Percentiles rank a stretch among this genome's conserved stretches.
phyloP scores from a whole-genome alignment of 1,140 invertebrate species.

The Drosophila albomicans region DNA sequence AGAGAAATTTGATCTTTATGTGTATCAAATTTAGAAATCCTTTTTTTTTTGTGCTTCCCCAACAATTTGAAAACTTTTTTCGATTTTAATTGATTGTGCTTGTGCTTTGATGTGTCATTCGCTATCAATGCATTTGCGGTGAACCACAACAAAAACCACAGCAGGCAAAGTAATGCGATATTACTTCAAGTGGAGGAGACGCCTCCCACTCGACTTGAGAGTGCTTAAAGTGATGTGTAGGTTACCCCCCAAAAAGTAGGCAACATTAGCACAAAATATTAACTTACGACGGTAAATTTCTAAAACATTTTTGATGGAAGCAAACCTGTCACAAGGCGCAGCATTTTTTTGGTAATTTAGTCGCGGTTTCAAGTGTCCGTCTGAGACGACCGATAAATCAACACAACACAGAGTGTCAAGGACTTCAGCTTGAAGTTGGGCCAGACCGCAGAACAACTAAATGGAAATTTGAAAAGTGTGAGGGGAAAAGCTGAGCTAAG shows the following conservation, averaged over 20 bases:
- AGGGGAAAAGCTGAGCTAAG: neutral
- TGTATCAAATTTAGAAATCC: constrained; percentile 5
- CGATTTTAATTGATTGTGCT: constrained; percentile 19
- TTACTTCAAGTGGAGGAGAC: constrained; percentile 11
- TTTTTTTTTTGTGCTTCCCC: neutral
- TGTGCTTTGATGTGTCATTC: constrained; percentile 18
- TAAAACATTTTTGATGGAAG: constrained; percentile 19
- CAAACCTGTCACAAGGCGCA: constrained; percentile 28
- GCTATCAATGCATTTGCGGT: constrained; percentile 10
- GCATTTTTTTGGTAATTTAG: constrained; percentile 17
- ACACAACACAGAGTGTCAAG: constrained; percentile 7
- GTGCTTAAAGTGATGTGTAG: neutral
- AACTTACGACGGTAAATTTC: constrained; percentile 27
- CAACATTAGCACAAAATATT: constrained; percentile 17
- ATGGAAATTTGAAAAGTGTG: constrained; percentile 45
- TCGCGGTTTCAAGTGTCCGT: constrained; percentile 14
- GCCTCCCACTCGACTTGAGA: neutral
- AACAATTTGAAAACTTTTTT: neutral
- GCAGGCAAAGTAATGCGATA: constrained; percentile 28
- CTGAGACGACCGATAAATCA: constrained; percentile 18
- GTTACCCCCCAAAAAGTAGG: neutral
- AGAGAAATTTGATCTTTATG: constrained; percentile 2
- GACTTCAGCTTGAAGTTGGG: constrained; percentile 4
- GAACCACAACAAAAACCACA: constrained; percentile 25
- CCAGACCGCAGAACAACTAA: constrained; percentile 21